Percentiles rank a stretch among this genome's conserved stretches.
phyloP scores from a whole-genome alignment of 2,888 invertebrate genomes.

The Emesis castigata region DNA sequence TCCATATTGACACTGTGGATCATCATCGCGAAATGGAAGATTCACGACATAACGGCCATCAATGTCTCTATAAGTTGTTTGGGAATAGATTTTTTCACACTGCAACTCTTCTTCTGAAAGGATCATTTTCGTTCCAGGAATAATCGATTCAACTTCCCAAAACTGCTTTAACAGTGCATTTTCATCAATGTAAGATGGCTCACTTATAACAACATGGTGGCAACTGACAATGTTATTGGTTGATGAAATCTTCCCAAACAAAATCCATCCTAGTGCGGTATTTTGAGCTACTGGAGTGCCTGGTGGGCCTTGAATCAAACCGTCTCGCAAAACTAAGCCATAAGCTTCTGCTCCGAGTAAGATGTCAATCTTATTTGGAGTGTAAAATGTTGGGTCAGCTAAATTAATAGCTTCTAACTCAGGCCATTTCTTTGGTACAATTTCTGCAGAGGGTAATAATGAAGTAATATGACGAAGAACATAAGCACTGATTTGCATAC shows the following conservation, averaged over 20 bases:
- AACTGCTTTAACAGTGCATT: neutral
- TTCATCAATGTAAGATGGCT: neutral
- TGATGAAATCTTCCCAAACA: neutral
- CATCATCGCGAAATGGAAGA: too few relatives aligned
- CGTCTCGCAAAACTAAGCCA: neutral
- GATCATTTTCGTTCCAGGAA: neutral
- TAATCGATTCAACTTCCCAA: neutral
- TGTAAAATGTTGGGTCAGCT: neutral
- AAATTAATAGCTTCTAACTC: neutral
- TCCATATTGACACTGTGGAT: too few relatives aligned
- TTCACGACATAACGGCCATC: too few relatives aligned
- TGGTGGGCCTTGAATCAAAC: neutral
- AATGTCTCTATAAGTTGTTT: too few relatives aligned
- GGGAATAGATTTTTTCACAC: too few relatives aligned
- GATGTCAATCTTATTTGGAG: conserved; percentile 1
- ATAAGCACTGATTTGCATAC: neutral
- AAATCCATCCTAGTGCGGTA: conserved; percentile 1
- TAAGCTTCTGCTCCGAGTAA: neutral
- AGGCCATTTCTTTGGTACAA: neutral
- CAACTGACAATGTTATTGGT: neutral
- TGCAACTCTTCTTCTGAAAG: neutral
- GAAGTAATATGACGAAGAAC: neutral
- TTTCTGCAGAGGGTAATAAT: neutral
- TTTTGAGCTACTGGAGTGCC: neutral
- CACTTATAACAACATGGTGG: neutral